A percentile compares a stretch with the other conserved stretches of the same genome.
Evolutionary conservation across 2,113 vertebrate species (phyloP).

Genomic region (Pachycephala philippinensis): DNA sequence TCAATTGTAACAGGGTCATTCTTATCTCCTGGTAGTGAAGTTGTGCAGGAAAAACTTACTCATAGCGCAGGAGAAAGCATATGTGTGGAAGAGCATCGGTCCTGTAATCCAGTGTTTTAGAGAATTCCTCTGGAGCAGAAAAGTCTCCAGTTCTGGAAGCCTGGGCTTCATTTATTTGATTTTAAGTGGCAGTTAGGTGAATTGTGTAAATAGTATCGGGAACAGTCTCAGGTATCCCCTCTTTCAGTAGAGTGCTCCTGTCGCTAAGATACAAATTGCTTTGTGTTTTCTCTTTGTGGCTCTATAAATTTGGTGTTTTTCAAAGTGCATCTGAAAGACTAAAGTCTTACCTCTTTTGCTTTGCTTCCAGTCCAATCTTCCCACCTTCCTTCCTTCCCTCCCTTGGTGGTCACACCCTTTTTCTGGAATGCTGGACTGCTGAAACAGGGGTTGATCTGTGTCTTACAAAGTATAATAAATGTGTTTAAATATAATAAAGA

Average conservation of each 20-base stretch:
- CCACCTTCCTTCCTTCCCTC: not conserved
- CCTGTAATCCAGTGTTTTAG: not conserved
- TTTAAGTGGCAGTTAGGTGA: not conserved
- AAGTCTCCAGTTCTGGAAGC: not conserved
- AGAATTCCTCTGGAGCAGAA: not conserved
- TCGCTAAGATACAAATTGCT: not conserved
- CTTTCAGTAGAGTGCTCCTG: not conserved
- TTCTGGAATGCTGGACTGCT: not conserved
- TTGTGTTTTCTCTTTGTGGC: not conserved
- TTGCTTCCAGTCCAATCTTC: not conserved
- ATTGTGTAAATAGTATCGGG: not conserved
- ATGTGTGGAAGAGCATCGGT: not conserved
- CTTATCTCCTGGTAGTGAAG: not conserved
- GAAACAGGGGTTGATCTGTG: fast-evolving
- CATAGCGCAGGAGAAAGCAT: not conserved
- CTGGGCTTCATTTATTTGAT: not conserved
- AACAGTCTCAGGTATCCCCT: not conserved
- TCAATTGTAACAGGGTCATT: not conserved
- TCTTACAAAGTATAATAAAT: not conserved
- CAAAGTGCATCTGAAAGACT: not conserved
- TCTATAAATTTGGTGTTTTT: not conserved
- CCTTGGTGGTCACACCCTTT: not conserved
- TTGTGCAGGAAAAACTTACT: not conserved
- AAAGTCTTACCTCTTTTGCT: not conserved
- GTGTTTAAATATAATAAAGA: not conserved